These are phyloP conservation scores for Caenorhabditis briggsae DNA, from an alignment of 1,140 invertebrate species.

Conservation along the genomic window DNA sequence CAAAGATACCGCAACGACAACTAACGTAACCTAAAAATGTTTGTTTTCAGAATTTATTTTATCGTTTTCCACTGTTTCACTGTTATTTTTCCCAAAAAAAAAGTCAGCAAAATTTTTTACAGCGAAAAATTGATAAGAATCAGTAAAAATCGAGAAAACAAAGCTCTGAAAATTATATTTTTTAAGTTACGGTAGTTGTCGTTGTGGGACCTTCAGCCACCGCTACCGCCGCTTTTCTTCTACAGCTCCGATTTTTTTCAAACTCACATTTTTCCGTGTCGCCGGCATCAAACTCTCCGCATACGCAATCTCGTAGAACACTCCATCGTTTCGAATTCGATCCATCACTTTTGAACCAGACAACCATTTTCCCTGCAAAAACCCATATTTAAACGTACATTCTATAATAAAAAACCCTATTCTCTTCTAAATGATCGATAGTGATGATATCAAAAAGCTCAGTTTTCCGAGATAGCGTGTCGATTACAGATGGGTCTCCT, in stretches of 20 bases:
- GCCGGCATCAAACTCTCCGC: conserved; percentile 60
- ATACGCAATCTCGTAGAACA: conserved; percentile 68
- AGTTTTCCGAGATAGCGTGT: conserved; percentile 71
- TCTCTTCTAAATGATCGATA: conserved; percentile 48
- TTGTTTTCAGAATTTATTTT: no score
- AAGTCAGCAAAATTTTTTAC: no score
- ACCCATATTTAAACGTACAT: background rate
- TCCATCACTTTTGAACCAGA: conserved; percentile 58
- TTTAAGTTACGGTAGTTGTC: no score
- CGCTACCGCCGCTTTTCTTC: no score
- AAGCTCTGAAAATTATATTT: no score
- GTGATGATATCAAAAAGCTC: conserved; percentile 69
- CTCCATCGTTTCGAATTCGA: conserved; percentile 58
- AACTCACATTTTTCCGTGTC: conserved; percentile 57
- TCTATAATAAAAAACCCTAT: background rate
- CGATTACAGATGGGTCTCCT: conserved; percentile 71
- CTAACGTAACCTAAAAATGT: no score
- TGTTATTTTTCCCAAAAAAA: no score
- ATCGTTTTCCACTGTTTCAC: no score
- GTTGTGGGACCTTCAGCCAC: no score
- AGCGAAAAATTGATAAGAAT: no score
- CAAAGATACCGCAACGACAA: no score
- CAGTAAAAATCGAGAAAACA: no score
- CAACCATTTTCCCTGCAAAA: conserved; percentile 59
- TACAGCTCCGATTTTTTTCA: background rate